Evolutionary conservation across 1,140 invertebrate genomes (phyloP).

Genomic region (Zaprionus tsacasi): DNA sequence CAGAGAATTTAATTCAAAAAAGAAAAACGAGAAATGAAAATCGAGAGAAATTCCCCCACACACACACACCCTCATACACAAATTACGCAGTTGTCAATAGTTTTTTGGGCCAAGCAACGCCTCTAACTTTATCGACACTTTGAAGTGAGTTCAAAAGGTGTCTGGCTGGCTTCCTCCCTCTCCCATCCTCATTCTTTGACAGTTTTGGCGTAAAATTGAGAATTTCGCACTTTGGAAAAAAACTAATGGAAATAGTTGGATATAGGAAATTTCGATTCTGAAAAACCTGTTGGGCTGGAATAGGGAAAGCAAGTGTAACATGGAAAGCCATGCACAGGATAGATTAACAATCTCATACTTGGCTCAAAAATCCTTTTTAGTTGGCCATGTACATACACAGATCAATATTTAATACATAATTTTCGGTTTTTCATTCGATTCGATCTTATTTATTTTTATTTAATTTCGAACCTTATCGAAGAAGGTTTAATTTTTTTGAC

Average conservation of each 20-base stretch:
- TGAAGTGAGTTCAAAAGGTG: constrained; percentile 48
- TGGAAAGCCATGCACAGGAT: not conserved
- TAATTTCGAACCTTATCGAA: not conserved
- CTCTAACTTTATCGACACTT: constrained; percentile 39
- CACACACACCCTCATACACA: constrained; percentile 5
- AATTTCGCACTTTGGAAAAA: constrained; percentile 4
- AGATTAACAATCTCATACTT: not conserved
- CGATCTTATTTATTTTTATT: not conserved
- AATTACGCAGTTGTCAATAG: constrained; percentile 43
- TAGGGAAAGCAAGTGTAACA: not conserved
- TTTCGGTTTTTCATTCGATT: not conserved
- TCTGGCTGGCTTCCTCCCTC: constrained; percentile 18
- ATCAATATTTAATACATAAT: not conserved
- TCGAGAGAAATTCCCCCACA: not conserved
- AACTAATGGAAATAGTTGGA: constrained; percentile 12
- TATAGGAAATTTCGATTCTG: constrained; percentile 19
- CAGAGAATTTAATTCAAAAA: constrained; percentile 38
- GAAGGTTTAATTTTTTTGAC: not conserved
- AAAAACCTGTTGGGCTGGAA: constrained; percentile 8
- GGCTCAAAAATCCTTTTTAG: not conserved
- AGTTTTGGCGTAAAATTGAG: constrained; percentile 27
- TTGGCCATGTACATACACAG: not conserved
- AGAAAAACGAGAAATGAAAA: not conserved
- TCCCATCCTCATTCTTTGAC: constrained; percentile 11
- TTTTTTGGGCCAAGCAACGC: constrained; percentile 27